Evolutionary conservation across 2,113 vertebrate genomes (phyloP), one percentile per base, ranked within the genome.

Genomic region (Aspiorhynchus laticeps): DNA sequence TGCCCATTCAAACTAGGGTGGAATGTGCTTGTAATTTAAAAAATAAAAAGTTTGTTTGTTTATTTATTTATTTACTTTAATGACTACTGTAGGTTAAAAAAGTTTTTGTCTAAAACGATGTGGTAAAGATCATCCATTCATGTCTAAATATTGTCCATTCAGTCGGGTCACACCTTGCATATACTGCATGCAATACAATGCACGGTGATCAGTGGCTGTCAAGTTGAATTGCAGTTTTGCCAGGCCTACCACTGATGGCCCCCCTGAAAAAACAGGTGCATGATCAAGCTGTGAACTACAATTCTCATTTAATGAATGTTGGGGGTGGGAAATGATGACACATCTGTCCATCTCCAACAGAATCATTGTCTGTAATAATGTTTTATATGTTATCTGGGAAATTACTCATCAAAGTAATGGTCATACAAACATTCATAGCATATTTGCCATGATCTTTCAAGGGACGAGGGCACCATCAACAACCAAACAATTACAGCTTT

Each of bases 381-480:
- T 69, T 33, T 83, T 51, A 36, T n/a, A 51, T 43, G 36, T 65
- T 81, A 15, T 81, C n/a, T 12, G 59, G 43, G 26, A 69, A 69
- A 83, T 83, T n/a, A 21, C 11, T 83, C 3, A n/a, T 33, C 19
- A 71, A 28, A 33, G 8, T 63, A 63, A 82, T 67, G 59, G 38
- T 82, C 80, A 43, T 14, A 12, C 17, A 82, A 82, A 67, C 38
- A 67, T 65, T 46, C 43, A 81, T 38, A 63, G 56, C 36, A 43
- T 43, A 65, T 81, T 65, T 81, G 61, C 36, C 11, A 10, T 17
- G 59, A 61, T 80, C 24, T 26, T 63, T 38, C 33, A n/a, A 56
- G 33, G 56, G 56, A 81, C 26, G 38, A 82, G 38, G 63, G 17
- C 7, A 21, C 9, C 43, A 83, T 28, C 26, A 51, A 83, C 28